Base-by-base conservation (phyloP, 2,888 invertebrate genomes). In the Nemoura dubitans region DNA sequence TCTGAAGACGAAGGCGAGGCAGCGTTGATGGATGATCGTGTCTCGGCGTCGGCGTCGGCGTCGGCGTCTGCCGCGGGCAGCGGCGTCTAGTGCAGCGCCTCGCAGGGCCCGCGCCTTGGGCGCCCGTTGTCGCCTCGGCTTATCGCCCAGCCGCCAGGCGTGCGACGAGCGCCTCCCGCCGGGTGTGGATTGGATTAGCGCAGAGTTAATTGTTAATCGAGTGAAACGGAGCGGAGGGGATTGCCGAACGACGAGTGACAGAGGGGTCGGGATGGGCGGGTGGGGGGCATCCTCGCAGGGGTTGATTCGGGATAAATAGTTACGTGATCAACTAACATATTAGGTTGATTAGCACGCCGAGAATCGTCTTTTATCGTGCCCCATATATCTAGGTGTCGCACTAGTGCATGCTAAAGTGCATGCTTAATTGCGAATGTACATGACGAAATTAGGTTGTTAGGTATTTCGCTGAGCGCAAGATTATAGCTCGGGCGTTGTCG, bases 81-180 rank as follows among this genome's bases (percentile, higher is more conserved):
- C 43, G 82, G 82, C n/a, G 78, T 30, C 86, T 43, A 29, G 82
- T 59, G 81, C 86, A 76, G 82, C 42, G 42, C n/a, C n/a, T n/a
- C n/a, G n/a, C n/a, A n/a, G n/a, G n/a, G 14, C 42, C n/a, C 29
- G 14, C 29, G 83, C 83, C 25, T n/a, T 21, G 36, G 36, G 36
- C 10, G 36, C 36, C 5, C 36, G 36, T 3, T 36, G 36, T 36
- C 36, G 10, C 36, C 36, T 36, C 36, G 30, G 81, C 81, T 81
- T 81, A 81, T 81, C 81, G 27, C 30, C 59, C 59, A 59, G 59
- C 59, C 81, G 30, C 81, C 29, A 28, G 30, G 30, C 81, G n/a
- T n/a, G n/a, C n/a, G n/a, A n/a, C n/a, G n/a, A n/a, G n/a, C n/a
- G n/a, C n/a, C n/a, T n/a, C n/a, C n/a, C n/a, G 28, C 29, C 81